phyloP scores from a whole-genome alignment of 2,797 vertebrate genomes.

The Acrocephalus scirpaceus region DNA sequence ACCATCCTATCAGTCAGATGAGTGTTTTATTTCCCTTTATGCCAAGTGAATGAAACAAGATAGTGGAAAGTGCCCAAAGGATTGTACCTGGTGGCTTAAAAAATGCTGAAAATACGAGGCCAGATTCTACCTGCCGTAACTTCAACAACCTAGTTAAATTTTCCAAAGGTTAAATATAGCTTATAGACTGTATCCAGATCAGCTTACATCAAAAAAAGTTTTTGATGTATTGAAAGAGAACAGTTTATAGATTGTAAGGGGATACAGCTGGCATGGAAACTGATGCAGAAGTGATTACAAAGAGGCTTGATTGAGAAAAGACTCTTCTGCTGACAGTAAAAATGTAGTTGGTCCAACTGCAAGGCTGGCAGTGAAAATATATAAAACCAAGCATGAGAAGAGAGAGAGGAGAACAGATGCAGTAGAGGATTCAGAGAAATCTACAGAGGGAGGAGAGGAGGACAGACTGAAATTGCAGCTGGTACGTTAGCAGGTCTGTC shows the following conservation, averaged over 20 bases:
- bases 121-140: neutral
- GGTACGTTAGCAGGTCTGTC: neutral
- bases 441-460: neutral
- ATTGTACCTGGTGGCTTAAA: neutral
- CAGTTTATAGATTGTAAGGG: neutral
- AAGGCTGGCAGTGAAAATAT: neutral
- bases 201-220: neutral
- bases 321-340: neutral
- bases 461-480: neutral
- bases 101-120: neutral
- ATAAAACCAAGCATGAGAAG: neutral
- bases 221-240: neutral
- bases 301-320: neutral
- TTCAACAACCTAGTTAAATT: neutral
- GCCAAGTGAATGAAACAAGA: neutral
- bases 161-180: neutral
- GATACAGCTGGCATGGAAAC: neutral
- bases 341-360: neutral
- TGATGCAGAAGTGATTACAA: neutral
- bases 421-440: neutral
- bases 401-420: neutral
- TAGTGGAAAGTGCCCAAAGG: neutral
- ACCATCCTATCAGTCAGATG: neutral
- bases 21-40: neutral
- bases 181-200: neutral